These are phyloP conservation scores for Odontomyia ornata DNA, from an alignment of 2,888 invertebrate species.

Conservation along the genomic window DNA sequence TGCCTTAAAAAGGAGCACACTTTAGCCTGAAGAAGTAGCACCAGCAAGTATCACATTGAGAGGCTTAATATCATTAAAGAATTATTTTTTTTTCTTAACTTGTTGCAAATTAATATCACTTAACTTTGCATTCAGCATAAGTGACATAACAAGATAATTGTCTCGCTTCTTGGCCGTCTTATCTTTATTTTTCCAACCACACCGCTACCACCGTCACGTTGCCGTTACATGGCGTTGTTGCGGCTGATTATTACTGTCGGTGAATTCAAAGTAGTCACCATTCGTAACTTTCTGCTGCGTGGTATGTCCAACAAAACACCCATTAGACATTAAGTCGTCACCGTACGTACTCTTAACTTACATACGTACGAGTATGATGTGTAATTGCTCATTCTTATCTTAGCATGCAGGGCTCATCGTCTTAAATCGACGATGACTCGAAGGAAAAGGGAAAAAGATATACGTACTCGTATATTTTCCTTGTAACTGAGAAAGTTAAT, in stretches of 20 bases:
- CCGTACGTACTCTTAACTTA: background rate
- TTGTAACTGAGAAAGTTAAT: too few relatives aligned
- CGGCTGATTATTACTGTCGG: too few relatives aligned
- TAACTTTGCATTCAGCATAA: slow-evolving; percentile 4
- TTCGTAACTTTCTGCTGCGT: too few relatives aligned
- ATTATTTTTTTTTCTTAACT: background rate
- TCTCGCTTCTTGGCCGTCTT: background rate
- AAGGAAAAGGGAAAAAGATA: too few relatives aligned
- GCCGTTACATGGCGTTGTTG: too few relatives aligned
- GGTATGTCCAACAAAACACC: background rate
- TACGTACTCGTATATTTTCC: too few relatives aligned
- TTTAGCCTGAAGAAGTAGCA: too few relatives aligned
- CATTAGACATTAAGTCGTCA: slow-evolving; percentile 14
- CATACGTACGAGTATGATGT: background rate
- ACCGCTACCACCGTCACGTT: background rate
- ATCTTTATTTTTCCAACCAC: background rate
- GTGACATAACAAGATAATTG: slow-evolving; percentile 39
- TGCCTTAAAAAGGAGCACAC: background rate
- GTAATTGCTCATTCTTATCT: slow-evolving; percentile 18
- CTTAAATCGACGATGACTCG: background rate
- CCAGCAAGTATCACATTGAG: too few relatives aligned
- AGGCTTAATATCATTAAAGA: too few relatives aligned
- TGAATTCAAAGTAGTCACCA: background rate
- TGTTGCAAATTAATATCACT: slow-evolving; percentile 36
- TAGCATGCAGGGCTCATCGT: slow-evolving; percentile 25